A percentile compares a stretch with the other conserved stretches of the same genome.
Conservation (phyloP, 2,888 invertebrate species). For the Fragum fragum region DNA sequence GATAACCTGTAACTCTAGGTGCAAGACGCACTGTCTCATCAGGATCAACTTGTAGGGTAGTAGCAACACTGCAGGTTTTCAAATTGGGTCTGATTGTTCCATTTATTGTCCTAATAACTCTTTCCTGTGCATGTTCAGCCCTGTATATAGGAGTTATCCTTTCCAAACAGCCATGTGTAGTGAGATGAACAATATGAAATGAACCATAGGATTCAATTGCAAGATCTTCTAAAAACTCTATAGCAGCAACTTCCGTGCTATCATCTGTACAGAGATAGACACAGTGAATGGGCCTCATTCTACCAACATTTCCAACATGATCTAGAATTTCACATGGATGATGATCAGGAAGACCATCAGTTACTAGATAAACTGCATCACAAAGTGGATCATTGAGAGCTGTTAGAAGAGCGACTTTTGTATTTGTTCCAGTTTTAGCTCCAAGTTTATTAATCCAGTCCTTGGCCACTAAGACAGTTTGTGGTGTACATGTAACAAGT, state of each 20-base stretch:
- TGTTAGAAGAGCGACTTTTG: conserved; percentile 84
- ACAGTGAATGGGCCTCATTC: conserved; percentile 84
- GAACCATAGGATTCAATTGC: conserved; percentile 85
- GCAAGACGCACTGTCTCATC: conserved; percentile 72
- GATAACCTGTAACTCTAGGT: conserved; percentile 61
- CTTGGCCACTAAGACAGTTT: conserved; percentile 84
- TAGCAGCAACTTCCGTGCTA: conserved; percentile 77
- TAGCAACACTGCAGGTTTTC: conserved; percentile 80
- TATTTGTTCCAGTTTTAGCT: conserved; percentile 86
- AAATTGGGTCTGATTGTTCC: conserved; percentile 76
- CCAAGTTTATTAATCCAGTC: conserved; percentile 83
- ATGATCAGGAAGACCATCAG: conserved; percentile 86
- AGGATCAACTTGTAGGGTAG: conserved; percentile 79
- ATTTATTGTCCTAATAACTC: conserved; percentile 81
- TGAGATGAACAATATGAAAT: conserved; percentile 82
- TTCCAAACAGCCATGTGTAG: conserved; percentile 84
- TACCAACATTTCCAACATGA: conserved; percentile 75
- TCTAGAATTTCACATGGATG: conserved; percentile 84
- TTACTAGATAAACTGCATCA: conserved; percentile 85
- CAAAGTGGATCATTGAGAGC: conserved; percentile 83
- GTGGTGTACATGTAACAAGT: conserved; percentile 85
- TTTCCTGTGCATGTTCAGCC: conserved; percentile 78
- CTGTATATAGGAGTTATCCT: conserved; percentile 83
- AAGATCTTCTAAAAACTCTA: conserved; percentile 84
- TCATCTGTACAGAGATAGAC: conserved; percentile 82